phyloP scores from a whole-genome alignment of 2,888 invertebrate genomes.

The Leucania comma region DNA sequence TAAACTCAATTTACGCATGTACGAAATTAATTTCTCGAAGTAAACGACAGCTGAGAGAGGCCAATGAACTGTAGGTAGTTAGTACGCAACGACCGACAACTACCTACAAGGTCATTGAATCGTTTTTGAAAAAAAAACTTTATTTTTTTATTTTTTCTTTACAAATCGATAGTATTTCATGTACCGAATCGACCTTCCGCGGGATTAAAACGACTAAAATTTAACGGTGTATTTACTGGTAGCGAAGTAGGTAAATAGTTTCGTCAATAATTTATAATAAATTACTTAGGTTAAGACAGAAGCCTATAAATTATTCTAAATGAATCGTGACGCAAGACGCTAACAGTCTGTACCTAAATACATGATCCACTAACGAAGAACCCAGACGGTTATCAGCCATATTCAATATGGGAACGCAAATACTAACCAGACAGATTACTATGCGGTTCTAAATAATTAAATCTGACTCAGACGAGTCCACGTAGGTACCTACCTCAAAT shows the following conservation, averaged over 20 bases:
- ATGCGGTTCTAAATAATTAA: conserved; percentile 6
- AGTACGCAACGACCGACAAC: no score
- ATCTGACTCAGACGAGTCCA: background rate
- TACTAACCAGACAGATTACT: conserved; percentile 20
- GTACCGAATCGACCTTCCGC: no score
- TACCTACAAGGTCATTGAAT: no score
- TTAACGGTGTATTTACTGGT: no score
- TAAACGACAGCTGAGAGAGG: no score
- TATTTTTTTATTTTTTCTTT: no score
- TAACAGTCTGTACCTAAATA: conserved; percentile 1
- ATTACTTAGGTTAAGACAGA: background rate
- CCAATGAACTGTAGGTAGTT: no score
- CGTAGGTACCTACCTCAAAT: background rate
- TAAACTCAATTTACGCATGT: no score
- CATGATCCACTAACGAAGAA: conserved; percentile 25
- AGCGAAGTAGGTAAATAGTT: background rate
- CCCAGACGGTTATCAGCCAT: conserved; percentile 32
- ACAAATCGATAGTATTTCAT: no score
- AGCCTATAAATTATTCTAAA: conserved; percentile 5
- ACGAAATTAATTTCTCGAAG: no score
- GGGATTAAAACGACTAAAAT: no score
- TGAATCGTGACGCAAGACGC: conserved; percentile 6
- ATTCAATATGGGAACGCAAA: conserved; percentile 24
- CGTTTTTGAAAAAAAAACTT: no score
- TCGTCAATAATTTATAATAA: conserved; percentile 8